phyloP scores from a whole-genome alignment of 1,140 invertebrate genomes.

The Lineus longissimus region DNA sequence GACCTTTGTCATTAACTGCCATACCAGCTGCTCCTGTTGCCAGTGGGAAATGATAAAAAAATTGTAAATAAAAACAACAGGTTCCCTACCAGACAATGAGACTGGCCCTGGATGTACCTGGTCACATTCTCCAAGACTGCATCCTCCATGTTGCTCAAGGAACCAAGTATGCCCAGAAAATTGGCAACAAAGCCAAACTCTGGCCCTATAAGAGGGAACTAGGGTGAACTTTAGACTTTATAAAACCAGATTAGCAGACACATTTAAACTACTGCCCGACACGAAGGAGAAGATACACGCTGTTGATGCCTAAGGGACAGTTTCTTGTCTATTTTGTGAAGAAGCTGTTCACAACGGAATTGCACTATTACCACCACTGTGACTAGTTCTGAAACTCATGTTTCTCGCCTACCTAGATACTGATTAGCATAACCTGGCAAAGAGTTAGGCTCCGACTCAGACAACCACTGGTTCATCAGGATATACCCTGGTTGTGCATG shows the following conservation, averaged over 20 bases:
- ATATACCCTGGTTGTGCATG: conserved; percentile 76
- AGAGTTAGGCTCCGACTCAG: conserved; percentile 62
- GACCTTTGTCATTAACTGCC: conserved; percentile 70
- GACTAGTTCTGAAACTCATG: too few species aligned
- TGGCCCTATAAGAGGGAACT: conserved; percentile 7
- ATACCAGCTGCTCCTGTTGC: conserved; percentile 71
- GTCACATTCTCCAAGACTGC: neutral
- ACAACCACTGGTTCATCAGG: conserved; percentile 77
- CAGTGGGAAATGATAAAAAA: conserved; percentile 14
- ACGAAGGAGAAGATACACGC: too few species aligned
- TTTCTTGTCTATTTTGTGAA: too few species aligned
- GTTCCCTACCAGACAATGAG: neutral
- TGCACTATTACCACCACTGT: too few species aligned
- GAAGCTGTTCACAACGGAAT: too few species aligned
- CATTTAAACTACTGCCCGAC: too few species aligned
- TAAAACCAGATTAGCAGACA: too few species aligned
- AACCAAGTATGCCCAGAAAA: neutral
- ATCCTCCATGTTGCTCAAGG: neutral
- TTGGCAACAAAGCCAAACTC: conserved; percentile 10
- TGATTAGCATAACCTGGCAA: conserved; percentile 81
- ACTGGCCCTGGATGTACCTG: neutral
- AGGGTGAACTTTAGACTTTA: neutral
- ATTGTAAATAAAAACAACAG: neutral
- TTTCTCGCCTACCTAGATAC: conserved; percentile 64
- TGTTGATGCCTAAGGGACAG: too few species aligned